Percentiles rank a stretch among this genome's conserved stretches.
Evolutionary conservation across 2,797 vertebrate species (phyloP).

Genomic region (Buphagus erythrorhynchus): DNA sequence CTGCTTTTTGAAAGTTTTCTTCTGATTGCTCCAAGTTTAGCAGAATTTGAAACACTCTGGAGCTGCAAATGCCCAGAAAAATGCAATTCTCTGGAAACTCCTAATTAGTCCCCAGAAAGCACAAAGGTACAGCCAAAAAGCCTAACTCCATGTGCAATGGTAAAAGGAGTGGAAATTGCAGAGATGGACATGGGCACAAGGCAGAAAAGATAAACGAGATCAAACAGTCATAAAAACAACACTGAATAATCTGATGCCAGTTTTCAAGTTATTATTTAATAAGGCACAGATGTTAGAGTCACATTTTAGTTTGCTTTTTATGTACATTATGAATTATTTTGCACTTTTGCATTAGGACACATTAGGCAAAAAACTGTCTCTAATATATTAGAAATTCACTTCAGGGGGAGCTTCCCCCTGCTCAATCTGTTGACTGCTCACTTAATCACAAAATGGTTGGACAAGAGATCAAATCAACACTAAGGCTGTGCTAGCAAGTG

Average conservation of each 20-base stretch:
- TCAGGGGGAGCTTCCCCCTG: not conserved
- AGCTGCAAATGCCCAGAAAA: not conserved
- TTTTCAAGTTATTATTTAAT: not conserved
- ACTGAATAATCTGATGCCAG: not conserved
- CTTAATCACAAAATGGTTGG: constrained; percentile 45
- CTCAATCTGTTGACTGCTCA: not conserved
- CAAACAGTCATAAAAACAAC: not conserved
- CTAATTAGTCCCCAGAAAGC: not conserved
- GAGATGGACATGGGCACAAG: not conserved
- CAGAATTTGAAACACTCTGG: not conserved
- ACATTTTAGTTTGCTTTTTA: not conserved
- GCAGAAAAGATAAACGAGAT: not conserved
- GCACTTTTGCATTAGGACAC: not conserved
- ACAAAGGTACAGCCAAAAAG: not conserved
- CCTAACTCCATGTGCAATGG: not conserved
- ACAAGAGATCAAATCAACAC: constrained; percentile 68
- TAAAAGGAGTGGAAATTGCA: not conserved
- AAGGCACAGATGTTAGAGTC: not conserved
- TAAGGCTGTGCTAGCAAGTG: constrained; percentile 26
- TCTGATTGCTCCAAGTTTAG: not conserved
- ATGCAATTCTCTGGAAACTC: not conserved
- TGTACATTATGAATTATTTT: not conserved
- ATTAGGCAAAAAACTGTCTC: not conserved
- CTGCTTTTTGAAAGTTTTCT: not conserved
- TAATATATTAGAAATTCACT: constrained; percentile 11